Evolutionary conservation across 2,888 invertebrate genomes (phyloP).

Genomic region (Drosophila tanythrix): DNA sequence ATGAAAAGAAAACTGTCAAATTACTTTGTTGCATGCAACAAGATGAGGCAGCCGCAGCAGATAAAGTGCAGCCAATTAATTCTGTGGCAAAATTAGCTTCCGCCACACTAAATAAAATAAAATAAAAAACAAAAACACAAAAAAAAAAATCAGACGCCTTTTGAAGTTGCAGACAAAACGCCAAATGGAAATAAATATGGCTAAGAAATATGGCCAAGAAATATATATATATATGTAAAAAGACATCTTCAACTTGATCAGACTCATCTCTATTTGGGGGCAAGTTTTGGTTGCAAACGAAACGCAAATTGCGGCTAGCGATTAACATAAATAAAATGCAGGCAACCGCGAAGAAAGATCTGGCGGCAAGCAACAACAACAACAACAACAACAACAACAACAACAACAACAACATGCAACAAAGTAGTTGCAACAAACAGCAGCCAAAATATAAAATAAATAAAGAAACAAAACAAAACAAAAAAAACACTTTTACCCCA

Average conservation of each 20-base stretch:
- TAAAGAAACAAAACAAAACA: neutral
- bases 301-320: slow-evolving; percentile 6
- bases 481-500: slow-evolving; percentile 46
- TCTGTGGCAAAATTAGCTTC: slow-evolving; percentile 39
- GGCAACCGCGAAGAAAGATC: slow-evolving; percentile 43
- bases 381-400: slow-evolving; percentile 25
- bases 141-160: slow-evolving; percentile 29
- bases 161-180: slow-evolving; percentile 40
- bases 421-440: slow-evolving; percentile 20
- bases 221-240: neutral
- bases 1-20: slow-evolving; percentile 65
- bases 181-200: slow-evolving; percentile 1
- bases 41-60: neutral
- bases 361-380: slow-evolving; percentile 42
- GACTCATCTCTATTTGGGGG: slow-evolving; percentile 36
- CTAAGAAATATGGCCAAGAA: slow-evolving; percentile 1
- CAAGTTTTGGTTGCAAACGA: slow-evolving; percentile 16
- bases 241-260: neutral
- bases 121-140: neutral
- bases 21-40: slow-evolving; percentile 65
- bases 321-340: slow-evolving; percentile 56
- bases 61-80: slow-evolving; percentile 55
- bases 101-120: slow-evolving; percentile 6
- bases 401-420: slow-evolving; percentile 11
- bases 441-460: slow-evolving; percentile 17